Percentiles rank a stretch among this genome's conserved stretches.
phyloP scores from a whole-genome alignment of 2,888 invertebrate species.

The Macaria notata region DNA sequence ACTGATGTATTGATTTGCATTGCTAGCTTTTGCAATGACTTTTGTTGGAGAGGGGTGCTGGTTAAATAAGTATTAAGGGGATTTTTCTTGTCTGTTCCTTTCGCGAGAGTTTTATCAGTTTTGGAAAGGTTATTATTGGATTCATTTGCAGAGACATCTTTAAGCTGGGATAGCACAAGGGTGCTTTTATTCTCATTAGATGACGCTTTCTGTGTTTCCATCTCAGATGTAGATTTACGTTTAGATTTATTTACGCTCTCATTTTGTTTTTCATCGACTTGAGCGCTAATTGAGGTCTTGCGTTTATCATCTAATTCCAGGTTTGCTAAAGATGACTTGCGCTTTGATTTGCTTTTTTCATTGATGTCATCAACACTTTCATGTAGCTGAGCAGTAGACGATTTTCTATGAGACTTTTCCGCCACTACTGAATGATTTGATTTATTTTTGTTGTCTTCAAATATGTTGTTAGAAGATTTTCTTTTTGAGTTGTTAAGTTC shows the following conservation, averaged over 20 bases:
- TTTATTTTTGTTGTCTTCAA: constrained; percentile 18
- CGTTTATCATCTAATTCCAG: constrained; percentile 13
- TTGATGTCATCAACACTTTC: constrained; percentile 8
- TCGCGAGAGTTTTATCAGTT: constrained; percentile 44
- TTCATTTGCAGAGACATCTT: constrained; percentile 53
- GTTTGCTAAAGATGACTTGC: constrained; percentile 28
- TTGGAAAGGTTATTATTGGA: constrained; percentile 44
- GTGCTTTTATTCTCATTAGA: constrained; percentile 59
- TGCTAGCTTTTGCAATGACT: constrained; percentile 48
- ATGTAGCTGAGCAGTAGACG: constrained; percentile 18
- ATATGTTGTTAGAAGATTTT: constrained; percentile 13
- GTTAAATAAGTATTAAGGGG: constrained; percentile 50
- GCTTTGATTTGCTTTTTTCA: constrained; percentile 27
- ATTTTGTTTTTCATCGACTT: constrained; percentile 20
- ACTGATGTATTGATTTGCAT: constrained; percentile 59
- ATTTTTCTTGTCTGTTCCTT: constrained; percentile 46
- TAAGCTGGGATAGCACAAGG: constrained; percentile 61
- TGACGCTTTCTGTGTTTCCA: constrained; percentile 39
- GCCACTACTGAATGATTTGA: constrained; percentile 9
- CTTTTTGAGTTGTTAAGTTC: constrained; percentile 31
- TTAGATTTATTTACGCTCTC: constrained; percentile 41
- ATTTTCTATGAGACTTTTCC: constrained; percentile 28
- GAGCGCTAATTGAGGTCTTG: constrained; percentile 21
- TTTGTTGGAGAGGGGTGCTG: constrained; percentile 68
- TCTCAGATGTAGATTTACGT: constrained; percentile 39